Conservation (phyloP, 1,140 invertebrate species). For the Chrysopa pallens region DNA sequence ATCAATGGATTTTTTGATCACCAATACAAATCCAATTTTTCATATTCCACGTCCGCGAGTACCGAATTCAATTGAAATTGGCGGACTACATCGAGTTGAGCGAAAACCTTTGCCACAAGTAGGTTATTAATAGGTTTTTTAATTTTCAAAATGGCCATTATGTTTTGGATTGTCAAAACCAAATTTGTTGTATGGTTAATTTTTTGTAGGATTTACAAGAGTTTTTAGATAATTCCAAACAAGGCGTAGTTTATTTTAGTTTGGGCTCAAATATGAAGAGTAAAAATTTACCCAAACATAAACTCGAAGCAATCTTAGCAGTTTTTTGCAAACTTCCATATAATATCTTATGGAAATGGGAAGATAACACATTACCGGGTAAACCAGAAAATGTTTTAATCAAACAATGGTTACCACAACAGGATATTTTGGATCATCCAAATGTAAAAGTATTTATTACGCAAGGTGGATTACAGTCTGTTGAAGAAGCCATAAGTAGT, state of each 20-base stretch:
- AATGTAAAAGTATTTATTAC: slow-evolving; percentile 29
- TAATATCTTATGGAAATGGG: slow-evolving; percentile 45
- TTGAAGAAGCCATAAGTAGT: slow-evolving; percentile 29
- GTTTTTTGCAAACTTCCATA: slow-evolving; percentile 32
- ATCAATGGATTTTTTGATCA: slow-evolving; percentile 31
- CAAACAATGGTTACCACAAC: slow-evolving; percentile 40
- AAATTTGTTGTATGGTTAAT: slow-evolving; percentile 7
- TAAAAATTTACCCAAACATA: slow-evolving; percentile 23
- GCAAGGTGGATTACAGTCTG: slow-evolving; percentile 31
- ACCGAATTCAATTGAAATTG: slow-evolving; percentile 26
- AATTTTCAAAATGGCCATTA: background rate
- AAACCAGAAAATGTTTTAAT: slow-evolving; percentile 31
- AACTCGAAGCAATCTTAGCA: slow-evolving; percentile 25
- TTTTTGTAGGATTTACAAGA: slow-evolving; percentile 31
- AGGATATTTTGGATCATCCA: slow-evolving; percentile 18
- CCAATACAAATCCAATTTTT: slow-evolving; percentile 26
- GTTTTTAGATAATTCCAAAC: slow-evolving; percentile 33
- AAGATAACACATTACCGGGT: slow-evolving; percentile 23
- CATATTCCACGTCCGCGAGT: slow-evolving; percentile 23
- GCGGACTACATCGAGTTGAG: slow-evolving; percentile 25
- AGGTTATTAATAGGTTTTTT: slow-evolving; percentile 8
- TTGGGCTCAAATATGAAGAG: slow-evolving; percentile 38
- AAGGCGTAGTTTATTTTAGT: slow-evolving; percentile 49
- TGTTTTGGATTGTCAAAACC: slow-evolving; percentile 18
- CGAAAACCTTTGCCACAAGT: slow-evolving; percentile 20